Conservation (phyloP, 2,113 vertebrate genomes). For the Hassar affinis region DNA sequence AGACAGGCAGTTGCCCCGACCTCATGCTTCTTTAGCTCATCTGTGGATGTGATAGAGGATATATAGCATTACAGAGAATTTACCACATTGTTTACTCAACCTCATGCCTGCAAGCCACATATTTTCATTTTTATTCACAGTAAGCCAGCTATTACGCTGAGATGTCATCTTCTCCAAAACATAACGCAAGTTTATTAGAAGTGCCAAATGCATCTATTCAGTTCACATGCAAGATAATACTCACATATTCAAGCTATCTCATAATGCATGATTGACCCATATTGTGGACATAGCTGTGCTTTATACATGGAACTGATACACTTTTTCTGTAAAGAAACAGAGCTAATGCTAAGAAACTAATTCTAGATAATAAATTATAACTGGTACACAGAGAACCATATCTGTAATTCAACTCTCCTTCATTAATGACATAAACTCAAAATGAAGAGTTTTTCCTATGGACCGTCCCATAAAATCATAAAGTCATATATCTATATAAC, state of each 20-base stretch:
- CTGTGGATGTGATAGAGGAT: background rate
- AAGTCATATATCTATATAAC: too few species aligned
- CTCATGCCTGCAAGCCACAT: background rate
- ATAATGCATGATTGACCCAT: background rate
- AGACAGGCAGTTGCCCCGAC: background rate
- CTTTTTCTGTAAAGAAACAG: background rate
- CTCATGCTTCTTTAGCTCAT: background rate
- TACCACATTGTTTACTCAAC: slow-evolving; percentile 3
- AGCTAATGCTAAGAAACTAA: background rate
- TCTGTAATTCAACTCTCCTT: background rate
- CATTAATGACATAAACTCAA: background rate
- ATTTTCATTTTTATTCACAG: background rate
- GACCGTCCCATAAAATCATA: too few species aligned
- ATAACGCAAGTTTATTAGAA: slow-evolving; percentile 18
- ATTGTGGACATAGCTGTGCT: background rate
- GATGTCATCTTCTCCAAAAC: slow-evolving; percentile 1
- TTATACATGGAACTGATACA: background rate
- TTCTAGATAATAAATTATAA: background rate
- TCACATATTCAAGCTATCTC: background rate
- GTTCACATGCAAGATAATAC: background rate
- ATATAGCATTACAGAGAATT: background rate
- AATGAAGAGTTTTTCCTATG: background rate
- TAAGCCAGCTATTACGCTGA: background rate
- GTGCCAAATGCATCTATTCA: background rate
- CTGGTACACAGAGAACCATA: background rate